Conservation (phyloP, 2,888 invertebrate species). For the Zygaena filipendulae region DNA sequence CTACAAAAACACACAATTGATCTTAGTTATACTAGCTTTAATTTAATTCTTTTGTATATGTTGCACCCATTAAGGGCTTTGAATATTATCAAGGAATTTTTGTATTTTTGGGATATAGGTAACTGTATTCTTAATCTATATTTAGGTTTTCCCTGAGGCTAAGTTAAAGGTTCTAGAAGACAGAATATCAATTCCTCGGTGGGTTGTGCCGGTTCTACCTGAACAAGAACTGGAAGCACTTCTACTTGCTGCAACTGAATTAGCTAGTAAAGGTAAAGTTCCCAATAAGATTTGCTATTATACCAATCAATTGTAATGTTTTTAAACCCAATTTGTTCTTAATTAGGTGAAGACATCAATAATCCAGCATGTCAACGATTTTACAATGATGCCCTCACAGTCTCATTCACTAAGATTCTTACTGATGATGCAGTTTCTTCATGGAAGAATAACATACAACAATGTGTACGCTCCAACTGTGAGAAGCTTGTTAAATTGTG, state of each 20-base stretch:
- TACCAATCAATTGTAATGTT: conserved; percentile 7
- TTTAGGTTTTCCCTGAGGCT: conserved; percentile 84
- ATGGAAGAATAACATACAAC: conserved; percentile 97
- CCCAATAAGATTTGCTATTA: conserved; percentile 16
- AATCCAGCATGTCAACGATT: conserved; percentile 94
- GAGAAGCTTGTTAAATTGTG: conserved; percentile 92
- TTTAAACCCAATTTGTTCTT: conserved; percentile 1
- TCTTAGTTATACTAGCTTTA: too few relatives aligned
- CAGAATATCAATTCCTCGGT: conserved; percentile 94
- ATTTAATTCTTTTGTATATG: too few relatives aligned
- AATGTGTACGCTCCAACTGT: conserved; percentile 94
- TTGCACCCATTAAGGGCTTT: too few relatives aligned
- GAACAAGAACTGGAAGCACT: conserved; percentile 95
- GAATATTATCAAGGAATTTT: too few relatives aligned
- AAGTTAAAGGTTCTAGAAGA: conserved; percentile 92
- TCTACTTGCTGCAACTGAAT: conserved; percentile 87
- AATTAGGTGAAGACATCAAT: conserved; percentile 83
- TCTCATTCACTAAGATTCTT: conserved; percentile 95
- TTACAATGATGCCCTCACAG: conserved; percentile 92
- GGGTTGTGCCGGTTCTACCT: conserved; percentile 97
- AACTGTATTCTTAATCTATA: too few relatives aligned
- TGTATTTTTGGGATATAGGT: too few relatives aligned
- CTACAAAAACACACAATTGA: too few relatives aligned
- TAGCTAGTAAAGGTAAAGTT: conserved; percentile 89
- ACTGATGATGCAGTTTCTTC: conserved; percentile 98